A percentile compares a stretch with the other conserved stretches of the same genome.
Evolutionary conservation across 2,113 vertebrate species (phyloP).

Genomic region (Colaptes auratus): DNA sequence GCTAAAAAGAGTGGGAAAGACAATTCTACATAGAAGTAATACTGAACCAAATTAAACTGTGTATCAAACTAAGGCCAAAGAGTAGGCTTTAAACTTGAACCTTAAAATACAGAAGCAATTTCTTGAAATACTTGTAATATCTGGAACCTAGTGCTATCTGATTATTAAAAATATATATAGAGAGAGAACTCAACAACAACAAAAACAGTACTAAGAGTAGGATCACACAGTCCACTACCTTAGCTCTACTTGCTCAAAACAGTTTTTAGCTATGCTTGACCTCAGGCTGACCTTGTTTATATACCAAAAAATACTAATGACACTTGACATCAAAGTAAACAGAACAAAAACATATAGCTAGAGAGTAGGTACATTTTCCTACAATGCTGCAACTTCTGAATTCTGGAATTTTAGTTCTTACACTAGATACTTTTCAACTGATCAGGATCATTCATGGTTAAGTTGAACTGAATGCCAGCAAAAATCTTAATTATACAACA

Average conservation of each 20-base stretch:
- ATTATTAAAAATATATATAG: background rate
- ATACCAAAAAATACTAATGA: conserved; percentile 37
- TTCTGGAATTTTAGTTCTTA: background rate
- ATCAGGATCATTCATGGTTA: background rate
- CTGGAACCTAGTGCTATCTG: background rate
- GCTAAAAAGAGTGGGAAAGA: background rate
- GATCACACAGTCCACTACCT: conserved; percentile 47
- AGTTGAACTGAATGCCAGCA: background rate
- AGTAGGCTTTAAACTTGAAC: background rate
- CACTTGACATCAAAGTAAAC: conserved; percentile 65
- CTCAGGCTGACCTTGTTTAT: conserved; percentile 57
- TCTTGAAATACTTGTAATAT: background rate
- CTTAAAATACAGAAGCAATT: background rate
- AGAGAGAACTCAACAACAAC: background rate
- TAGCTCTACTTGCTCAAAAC: conserved; percentile 42
- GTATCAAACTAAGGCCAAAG: background rate
- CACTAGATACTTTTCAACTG: background rate
- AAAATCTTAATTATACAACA: background rate
- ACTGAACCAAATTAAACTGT: background rate
- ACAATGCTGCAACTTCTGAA: background rate
- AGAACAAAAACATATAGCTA: conserved; percentile 43
- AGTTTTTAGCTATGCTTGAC: conserved; percentile 60
- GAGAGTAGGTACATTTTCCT: background rate
- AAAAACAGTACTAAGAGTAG: background rate
- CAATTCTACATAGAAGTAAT: background rate